Evolutionary conservation across 2,113 vertebrate genomes (phyloP).

Genomic region (Leucopsar rothschildi): DNA sequence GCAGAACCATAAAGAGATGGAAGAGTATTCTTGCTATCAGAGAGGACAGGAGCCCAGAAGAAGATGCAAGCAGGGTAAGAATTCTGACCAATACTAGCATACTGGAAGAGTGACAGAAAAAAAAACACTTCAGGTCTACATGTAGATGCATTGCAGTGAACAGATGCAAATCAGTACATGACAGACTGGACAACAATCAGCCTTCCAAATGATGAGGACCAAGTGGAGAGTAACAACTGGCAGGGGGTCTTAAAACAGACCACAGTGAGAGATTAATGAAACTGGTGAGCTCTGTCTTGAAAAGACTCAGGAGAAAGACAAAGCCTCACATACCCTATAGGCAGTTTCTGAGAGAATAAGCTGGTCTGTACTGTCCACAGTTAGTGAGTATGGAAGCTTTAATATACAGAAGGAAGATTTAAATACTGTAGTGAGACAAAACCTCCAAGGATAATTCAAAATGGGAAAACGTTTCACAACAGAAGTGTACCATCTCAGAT

Average conservation of each 20-base stretch:
- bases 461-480: background rate
- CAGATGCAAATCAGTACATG: background rate
- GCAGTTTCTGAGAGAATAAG: background rate
- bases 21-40: background rate
- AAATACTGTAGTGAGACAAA: background rate
- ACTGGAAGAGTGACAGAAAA: background rate
- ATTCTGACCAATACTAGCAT: background rate
- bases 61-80: background rate
- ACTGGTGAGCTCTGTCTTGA: background rate
- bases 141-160: background rate
- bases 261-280: background rate
- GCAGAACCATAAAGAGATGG: background rate
- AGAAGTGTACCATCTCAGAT: background rate
- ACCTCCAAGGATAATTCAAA: background rate
- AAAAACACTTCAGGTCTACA: background rate
- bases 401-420: background rate
- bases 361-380: background rate
- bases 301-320: background rate
- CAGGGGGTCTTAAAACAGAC: background rate
- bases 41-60: background rate
- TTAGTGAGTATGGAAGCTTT: background rate
- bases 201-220: background rate
- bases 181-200: background rate
- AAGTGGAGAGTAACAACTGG: background rate
- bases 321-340: background rate